A percentile compares a stretch with the other conserved stretches of the same genome.
These are phyloP conservation scores for Atherix ibis DNA, from an alignment of 2,888 invertebrate species.

Conservation along the genomic window DNA sequence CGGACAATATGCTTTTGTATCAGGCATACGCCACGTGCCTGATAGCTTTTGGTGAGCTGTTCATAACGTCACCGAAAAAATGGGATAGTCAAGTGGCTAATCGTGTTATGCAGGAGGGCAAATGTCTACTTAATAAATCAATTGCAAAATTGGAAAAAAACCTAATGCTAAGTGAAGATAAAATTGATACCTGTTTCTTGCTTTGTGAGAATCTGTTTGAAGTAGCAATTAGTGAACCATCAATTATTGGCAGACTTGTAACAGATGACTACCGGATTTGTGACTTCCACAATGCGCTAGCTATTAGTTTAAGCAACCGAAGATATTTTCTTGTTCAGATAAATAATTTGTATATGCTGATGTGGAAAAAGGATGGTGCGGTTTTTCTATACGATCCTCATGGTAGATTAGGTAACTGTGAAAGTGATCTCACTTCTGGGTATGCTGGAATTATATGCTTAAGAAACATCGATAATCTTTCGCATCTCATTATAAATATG, in stretches of 20 bases:
- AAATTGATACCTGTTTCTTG: constrained; percentile 20
- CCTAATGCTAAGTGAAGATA: constrained; percentile 14
- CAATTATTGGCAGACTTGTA: constrained; percentile 10
- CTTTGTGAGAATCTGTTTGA: constrained; percentile 21
- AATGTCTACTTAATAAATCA: constrained; percentile 17
- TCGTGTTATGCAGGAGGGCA: constrained; percentile 21
- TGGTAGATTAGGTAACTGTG: constrained; percentile 19
- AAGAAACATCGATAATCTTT: constrained; percentile 20
- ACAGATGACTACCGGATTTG: not conserved
- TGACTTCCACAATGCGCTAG: not conserved
- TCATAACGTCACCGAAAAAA: constrained; percentile 20
- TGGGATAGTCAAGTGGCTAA: constrained; percentile 22
- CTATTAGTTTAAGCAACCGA: constrained; percentile 17
- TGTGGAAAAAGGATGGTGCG: constrained; percentile 22
- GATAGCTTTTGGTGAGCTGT: constrained; percentile 22
- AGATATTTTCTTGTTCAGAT: constrained; percentile 19
- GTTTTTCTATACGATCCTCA: constrained; percentile 26
- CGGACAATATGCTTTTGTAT: constrained; percentile 6
- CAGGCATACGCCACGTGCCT: constrained; percentile 20
- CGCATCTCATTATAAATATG: constrained; percentile 19
- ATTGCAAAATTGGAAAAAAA: constrained; percentile 12
- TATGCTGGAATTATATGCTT: constrained; percentile 20
- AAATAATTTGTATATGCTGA: constrained; percentile 19
- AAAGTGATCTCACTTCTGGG: constrained; percentile 16
- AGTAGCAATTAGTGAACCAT: constrained; percentile 17